phyloP scores from a whole-genome alignment of 2,888 invertebrate species.

The Ophion ellenae region DNA sequence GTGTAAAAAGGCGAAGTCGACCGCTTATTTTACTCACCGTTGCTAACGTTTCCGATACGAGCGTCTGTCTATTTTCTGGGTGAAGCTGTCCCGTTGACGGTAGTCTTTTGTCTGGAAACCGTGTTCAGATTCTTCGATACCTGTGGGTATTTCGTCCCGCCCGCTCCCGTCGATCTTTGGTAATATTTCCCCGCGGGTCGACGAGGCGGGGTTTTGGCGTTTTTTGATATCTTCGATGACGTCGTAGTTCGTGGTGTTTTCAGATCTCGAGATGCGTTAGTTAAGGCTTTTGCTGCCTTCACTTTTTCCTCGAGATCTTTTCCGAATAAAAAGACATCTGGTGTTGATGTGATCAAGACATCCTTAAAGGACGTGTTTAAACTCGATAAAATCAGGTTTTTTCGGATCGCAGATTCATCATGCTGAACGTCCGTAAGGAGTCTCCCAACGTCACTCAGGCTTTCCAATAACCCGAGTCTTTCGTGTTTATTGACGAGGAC shows the following conservation, averaged over 20 bases:
- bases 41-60: constrained; percentile 17
- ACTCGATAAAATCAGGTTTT: constrained; percentile 58
- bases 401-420: constrained; percentile 59
- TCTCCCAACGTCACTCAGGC: constrained; percentile 50
- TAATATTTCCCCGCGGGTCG: constrained; percentile 6
- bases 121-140: background rate
- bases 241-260: constrained; percentile 2
- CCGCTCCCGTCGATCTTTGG: constrained; percentile 4
- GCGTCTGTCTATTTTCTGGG: background rate
- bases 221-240: constrained; percentile 41
- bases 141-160: constrained; percentile 11
- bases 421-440: constrained; percentile 61
- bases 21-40: constrained; percentile 57
- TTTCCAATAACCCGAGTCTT: constrained; percentile 28
- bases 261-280: constrained; percentile 13
- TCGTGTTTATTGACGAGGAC: background rate
- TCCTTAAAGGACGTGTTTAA: constrained; percentile 46
- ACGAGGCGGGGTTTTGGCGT: constrained; percentile 48
- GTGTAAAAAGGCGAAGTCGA: constrained; percentile 39
- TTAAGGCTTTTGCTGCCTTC: constrained; percentile 49
- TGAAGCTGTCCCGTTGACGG: background rate
- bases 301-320: constrained; percentile 54
- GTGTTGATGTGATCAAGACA: constrained; percentile 26
- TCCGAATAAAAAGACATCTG: constrained; percentile 54
- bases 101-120: background rate